These are phyloP conservation scores for Tortricodes alternella DNA, from an alignment of 2,888 invertebrate species.

Conservation along the genomic window DNA sequence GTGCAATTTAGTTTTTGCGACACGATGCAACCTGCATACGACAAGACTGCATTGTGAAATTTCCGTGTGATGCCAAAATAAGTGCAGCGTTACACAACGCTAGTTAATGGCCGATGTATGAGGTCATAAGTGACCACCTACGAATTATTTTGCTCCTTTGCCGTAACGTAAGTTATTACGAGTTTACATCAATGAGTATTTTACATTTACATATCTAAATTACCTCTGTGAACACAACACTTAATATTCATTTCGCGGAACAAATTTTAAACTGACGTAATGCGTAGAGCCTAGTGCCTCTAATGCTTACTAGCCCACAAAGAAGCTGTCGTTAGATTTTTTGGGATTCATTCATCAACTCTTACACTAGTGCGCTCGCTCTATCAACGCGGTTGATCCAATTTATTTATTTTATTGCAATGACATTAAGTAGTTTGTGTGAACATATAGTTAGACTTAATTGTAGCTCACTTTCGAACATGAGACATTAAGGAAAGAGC, in stretches of 20 bases:
- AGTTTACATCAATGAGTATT: slow-evolving; percentile 16
- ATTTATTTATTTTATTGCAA: neutral
- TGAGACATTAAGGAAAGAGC: too few relatives aligned
- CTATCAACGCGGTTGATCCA: neutral
- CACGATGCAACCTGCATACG: slow-evolving; percentile 26
- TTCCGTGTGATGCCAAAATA: slow-evolving; percentile 31
- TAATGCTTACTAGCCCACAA: neutral
- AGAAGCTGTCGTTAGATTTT: neutral
- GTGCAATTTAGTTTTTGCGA: slow-evolving; percentile 29
- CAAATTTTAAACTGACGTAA: slow-evolving; percentile 1
- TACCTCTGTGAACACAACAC: slow-evolving; percentile 1
- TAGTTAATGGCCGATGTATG: slow-evolving; percentile 12
- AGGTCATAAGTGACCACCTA: slow-evolving; percentile 17
- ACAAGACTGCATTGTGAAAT: slow-evolving; percentile 8
- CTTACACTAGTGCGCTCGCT: too few relatives aligned
- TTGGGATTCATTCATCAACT: neutral
- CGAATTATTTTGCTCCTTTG: slow-evolving; percentile 24
- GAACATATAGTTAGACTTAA: too few relatives aligned
- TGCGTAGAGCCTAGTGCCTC: neutral
- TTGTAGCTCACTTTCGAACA: too few relatives aligned
- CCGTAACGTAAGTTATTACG: slow-evolving; percentile 23
- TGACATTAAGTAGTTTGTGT: too few relatives aligned
- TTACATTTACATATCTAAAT: slow-evolving; percentile 23
- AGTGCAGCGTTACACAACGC: slow-evolving; percentile 26
- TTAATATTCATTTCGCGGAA: slow-evolving; percentile 4